Percentiles rank a stretch among this genome's conserved stretches.
These are phyloP conservation scores for Caenorhabditis tropicalis DNA, from an alignment of 1,140 invertebrate genomes.

Conservation along the genomic window DNA sequence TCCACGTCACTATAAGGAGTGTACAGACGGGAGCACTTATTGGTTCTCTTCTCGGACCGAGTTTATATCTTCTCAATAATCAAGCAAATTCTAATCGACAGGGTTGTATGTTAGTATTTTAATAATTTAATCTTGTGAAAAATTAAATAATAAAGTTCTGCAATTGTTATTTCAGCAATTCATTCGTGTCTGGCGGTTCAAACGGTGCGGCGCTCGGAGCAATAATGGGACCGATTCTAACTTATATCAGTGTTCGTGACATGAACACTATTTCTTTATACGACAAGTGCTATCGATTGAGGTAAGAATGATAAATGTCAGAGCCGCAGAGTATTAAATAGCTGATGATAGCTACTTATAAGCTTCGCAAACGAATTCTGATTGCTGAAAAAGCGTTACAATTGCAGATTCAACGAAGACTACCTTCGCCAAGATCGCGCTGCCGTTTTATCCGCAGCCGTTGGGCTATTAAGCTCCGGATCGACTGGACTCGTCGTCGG, in stretches of 20 bases:
- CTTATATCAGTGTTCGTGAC: constrained; percentile 49
- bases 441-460: constrained; percentile 49
- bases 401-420: constrained; percentile 51
- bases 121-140: background rate
- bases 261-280: constrained; percentile 56
- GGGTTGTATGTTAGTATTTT: background rate
- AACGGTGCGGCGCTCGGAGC: constrained; percentile 51
- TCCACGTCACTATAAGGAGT: constrained; percentile 58
- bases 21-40: constrained; percentile 53
- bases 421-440: constrained; percentile 51
- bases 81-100: background rate
- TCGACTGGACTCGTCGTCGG: constrained; percentile 54
- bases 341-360: no score
- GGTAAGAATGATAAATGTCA: background rate
- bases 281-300: constrained; percentile 55
- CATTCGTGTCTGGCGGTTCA: constrained; percentile 51
- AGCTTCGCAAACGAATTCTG: background rate
- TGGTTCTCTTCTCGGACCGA: constrained; percentile 46
- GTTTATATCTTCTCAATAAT: background rate
- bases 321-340: no score
- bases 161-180: constrained; percentile 24
- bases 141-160: background rate
- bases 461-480: constrained; percentile 49
- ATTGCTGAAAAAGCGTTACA: no score
- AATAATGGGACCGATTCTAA: constrained; percentile 49